Percentiles rank a stretch among this genome's conserved stretches.
Evolutionary conservation across 2,113 vertebrate species (phyloP).

Genomic region (Eptatretus burgeri): DNA sequence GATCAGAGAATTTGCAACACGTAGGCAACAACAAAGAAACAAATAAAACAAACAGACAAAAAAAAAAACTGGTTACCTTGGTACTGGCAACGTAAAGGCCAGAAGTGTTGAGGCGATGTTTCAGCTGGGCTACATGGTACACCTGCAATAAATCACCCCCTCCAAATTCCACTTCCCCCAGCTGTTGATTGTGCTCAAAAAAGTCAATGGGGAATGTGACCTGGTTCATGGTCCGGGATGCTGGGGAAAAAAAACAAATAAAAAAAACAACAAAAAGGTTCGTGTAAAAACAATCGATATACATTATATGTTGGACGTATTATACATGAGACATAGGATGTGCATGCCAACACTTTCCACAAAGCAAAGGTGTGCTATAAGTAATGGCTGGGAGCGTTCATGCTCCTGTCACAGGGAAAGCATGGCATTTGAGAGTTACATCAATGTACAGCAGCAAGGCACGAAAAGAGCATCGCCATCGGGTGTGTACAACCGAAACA

Average conservation of each 20-base stretch:
- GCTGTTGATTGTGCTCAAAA: slow-evolving; percentile 93
- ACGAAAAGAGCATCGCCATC: no score
- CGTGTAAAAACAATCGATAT: not conserved
- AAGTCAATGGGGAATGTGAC: slow-evolving; percentile 99
- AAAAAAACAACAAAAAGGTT: not conserved
- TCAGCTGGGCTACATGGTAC: slow-evolving; percentile 93
- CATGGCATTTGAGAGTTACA: not conserved
- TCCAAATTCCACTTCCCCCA: slow-evolving; percentile 85
- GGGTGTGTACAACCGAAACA: no score
- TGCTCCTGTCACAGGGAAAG: no score
- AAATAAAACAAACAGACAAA: no score
- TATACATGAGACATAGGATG: no score
- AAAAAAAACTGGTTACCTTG: slow-evolving; percentile 27
- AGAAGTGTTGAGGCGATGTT: slow-evolving; percentile 83
- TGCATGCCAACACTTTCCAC: no score
- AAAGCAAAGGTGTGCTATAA: no score
- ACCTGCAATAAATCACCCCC: slow-evolving; percentile 88
- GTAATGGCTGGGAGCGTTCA: no score
- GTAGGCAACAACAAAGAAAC: no score
- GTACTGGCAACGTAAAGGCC: slow-evolving; percentile 99
- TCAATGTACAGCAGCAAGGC: accelerated
- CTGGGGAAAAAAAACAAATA: slow-evolving; percentile 19
- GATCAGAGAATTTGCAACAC: no score
- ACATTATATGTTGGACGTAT: no score
- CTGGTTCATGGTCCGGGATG: slow-evolving; percentile 62